A percentile compares a stretch with the other conserved stretches of the same genome.
Evolutionary conservation across 1,140 invertebrate genomes (phyloP).

Genomic region (Harlomillsia oculata): DNA sequence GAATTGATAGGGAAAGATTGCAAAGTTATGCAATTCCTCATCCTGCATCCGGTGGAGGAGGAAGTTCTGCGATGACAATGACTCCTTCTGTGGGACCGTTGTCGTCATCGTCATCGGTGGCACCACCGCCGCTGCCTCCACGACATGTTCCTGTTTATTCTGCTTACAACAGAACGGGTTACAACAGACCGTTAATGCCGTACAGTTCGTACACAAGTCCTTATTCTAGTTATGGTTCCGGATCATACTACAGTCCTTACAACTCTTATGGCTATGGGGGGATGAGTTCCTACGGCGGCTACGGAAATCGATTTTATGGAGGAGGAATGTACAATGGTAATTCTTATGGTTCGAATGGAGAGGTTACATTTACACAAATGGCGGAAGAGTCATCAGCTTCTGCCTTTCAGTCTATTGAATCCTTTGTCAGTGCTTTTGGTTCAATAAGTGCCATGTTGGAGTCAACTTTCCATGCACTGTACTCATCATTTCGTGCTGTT

Average conservation of each 20-base stretch:
- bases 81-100: background rate
- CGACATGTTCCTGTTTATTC: conserved; percentile 24
- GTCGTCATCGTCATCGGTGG: too few species aligned
- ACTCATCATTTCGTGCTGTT: conserved; percentile 88
- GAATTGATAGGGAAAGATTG: conserved; percentile 24
- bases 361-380: conserved; percentile 67
- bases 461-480: conserved; percentile 87
- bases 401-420: conserved; percentile 89
- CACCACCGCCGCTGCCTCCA: conserved; percentile 25
- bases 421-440: conserved; percentile 77
- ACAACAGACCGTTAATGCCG: conserved; percentile 15
- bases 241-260: conserved; percentile 8
- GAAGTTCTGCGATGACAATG: background rate
- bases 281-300: conserved; percentile 37
- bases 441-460: conserved; percentile 94
- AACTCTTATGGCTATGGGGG: conserved; percentile 38
- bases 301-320: conserved; percentile 8
- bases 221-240: background rate
- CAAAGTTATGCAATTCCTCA: conserved; percentile 29
- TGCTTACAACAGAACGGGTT: conserved; percentile 4
- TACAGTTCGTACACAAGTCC: conserved; percentile 13
- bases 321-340: conserved; percentile 34
- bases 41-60: conserved; percentile 23
- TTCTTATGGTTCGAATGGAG: conserved; percentile 41
- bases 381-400: conserved; percentile 82